phyloP scores from a whole-genome alignment of 2,113 vertebrate genomes.

The Turdus rufiventris region DNA sequence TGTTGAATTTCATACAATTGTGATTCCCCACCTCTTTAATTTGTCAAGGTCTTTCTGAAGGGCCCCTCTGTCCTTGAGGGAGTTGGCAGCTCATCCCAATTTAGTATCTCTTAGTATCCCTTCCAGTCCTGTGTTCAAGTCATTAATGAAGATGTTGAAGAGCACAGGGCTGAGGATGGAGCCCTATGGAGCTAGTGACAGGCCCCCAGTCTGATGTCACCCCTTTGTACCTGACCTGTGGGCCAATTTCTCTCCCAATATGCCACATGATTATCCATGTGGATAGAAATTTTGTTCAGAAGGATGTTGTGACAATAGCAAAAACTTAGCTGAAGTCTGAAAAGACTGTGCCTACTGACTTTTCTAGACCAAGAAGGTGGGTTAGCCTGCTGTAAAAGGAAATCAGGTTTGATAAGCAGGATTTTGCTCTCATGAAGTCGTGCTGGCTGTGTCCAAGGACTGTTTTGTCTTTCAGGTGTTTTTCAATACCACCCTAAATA shows the following conservation, averaged over 20 bases:
- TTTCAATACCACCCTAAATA: neutral
- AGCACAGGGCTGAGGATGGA: neutral
- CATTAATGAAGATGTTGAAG: neutral
- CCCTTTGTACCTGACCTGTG: neutral
- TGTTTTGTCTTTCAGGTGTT: neutral
- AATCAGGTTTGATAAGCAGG: neutral
- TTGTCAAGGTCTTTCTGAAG: neutral
- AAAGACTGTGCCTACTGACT: neutral
- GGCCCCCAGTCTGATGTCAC: neutral
- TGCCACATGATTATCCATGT: neutral
- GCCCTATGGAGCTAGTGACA: neutral
- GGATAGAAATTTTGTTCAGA: neutral
- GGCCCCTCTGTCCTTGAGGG: neutral
- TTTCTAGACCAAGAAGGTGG: neutral
- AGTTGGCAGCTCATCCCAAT: rapidly evolving
- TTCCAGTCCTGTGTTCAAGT: neutral
- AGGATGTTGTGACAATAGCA: neutral
- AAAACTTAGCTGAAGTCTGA: neutral
- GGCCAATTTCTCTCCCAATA: neutral
- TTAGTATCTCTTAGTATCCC: neutral
- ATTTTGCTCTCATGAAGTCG: rapidly evolving
- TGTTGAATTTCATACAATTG: neutral
- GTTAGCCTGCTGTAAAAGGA: neutral
- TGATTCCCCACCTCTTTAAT: neutral
- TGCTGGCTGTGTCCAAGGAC: neutral